These are phyloP conservation scores for Drosophila lini DNA, from an alignment of 1,140 invertebrate species.

Conservation along the genomic window DNA sequence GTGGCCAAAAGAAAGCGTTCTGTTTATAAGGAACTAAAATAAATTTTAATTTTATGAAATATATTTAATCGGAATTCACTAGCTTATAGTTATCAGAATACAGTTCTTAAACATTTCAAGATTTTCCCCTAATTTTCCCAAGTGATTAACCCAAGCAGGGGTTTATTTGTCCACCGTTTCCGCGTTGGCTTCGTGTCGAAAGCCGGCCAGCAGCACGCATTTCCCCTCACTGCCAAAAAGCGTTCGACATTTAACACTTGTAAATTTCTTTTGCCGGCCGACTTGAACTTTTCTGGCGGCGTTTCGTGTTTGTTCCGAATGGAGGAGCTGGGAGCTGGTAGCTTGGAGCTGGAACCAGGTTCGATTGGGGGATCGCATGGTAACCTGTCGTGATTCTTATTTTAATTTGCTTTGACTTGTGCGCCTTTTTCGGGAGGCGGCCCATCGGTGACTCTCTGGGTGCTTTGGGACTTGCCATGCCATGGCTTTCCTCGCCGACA, in stretches of 20 bases:
- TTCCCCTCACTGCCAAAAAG: slow-evolving; percentile 60
- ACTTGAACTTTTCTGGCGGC: slow-evolving; percentile 56
- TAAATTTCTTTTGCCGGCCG: slow-evolving; percentile 65
- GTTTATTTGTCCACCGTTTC: slow-evolving; percentile 77
- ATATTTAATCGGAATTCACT: fast-evolving
- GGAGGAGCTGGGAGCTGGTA: slow-evolving; percentile 4
- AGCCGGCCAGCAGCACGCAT: slow-evolving; percentile 71
- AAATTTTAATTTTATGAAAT: not conserved
- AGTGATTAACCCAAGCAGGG: slow-evolving; percentile 24
- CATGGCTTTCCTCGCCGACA: slow-evolving; percentile 50
- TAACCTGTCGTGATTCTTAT: slow-evolving; percentile 83
- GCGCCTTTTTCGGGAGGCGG: slow-evolving; percentile 70
- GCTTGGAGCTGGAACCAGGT: slow-evolving; percentile 10
- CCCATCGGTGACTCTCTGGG: slow-evolving; percentile 24
- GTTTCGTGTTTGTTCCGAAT: slow-evolving; percentile 67
- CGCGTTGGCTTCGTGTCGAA: slow-evolving; percentile 72
- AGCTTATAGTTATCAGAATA: too few species aligned
- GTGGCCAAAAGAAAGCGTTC: not conserved
- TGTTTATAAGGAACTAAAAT: not conserved
- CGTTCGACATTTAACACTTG: slow-evolving; percentile 82
- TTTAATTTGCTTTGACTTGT: slow-evolving; percentile 83
- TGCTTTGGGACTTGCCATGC: slow-evolving; percentile 18
- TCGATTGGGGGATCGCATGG: slow-evolving; percentile 70
- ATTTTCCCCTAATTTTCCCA: not conserved
- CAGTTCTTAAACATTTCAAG: fast-evolving